A percentile compares a stretch with the other conserved stretches of the same genome.
Evolutionary conservation across 1,140 invertebrate species (phyloP).

Genomic region (Papilio polytes): DNA sequence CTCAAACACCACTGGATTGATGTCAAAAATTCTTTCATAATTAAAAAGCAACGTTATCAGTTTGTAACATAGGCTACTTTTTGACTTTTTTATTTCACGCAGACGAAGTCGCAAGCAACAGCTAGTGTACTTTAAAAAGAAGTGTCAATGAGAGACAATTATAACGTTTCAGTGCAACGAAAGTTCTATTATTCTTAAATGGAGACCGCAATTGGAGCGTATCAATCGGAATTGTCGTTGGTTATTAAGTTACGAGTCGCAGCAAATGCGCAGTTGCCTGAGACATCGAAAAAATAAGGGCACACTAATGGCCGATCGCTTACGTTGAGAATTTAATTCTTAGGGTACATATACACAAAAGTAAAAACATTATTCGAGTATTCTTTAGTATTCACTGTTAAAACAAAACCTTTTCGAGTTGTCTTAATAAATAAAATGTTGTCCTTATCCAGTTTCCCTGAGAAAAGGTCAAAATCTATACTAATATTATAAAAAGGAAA

Average conservation of each 20-base stretch:
- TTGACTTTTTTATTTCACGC: too few species aligned
- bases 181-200: constrained; percentile 37
- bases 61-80: too few species aligned
- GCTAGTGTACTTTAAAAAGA: too few species aligned
- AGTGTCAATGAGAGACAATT: not conserved
- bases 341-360: not conserved
- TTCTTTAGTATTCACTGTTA: not conserved
- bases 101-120: too few species aligned
- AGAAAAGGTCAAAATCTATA: not conserved
- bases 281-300: constrained; percentile 45
- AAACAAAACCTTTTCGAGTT: too few species aligned
- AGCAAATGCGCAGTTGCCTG: constrained; percentile 52
- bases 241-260: constrained; percentile 40
- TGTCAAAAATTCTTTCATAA: too few species aligned
- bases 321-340: not conserved
- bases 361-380: not conserved
- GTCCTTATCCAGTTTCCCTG: not conserved
- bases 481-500: too few species aligned
- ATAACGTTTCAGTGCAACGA: not conserved
- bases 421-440: not conserved
- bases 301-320: constrained; percentile 44
- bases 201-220: constrained; percentile 49
- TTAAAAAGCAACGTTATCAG: too few species aligned
- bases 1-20: too few species aligned
- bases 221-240: constrained; percentile 41